Conservation (phyloP, 1,140 invertebrate species). For the Orius insidiosus region DNA sequence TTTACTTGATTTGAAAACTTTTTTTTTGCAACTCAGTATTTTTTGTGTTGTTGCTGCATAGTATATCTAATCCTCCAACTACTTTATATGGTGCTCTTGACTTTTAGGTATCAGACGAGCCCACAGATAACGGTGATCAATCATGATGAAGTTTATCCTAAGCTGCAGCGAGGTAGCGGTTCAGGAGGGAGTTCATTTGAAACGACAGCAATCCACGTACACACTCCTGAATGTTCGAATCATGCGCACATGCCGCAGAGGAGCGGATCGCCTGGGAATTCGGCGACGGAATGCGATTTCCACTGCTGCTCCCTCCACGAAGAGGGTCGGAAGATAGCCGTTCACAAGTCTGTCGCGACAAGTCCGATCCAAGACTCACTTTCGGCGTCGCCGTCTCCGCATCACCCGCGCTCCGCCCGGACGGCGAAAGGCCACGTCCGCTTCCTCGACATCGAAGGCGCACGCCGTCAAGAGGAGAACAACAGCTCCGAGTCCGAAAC, state of each 20-base stretch:
- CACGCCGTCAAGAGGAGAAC: slow-evolving; percentile 31
- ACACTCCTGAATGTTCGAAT: slow-evolving; percentile 66
- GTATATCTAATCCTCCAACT: too few relatives aligned
- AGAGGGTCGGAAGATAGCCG: slow-evolving; percentile 72
- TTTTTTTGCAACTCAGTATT: too few relatives aligned
- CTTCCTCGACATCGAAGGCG: slow-evolving; percentile 53
- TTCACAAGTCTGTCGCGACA: slow-evolving; percentile 77
- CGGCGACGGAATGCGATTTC: slow-evolving; percentile 71
- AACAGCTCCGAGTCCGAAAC: slow-evolving; percentile 81
- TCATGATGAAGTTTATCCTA: slow-evolving; percentile 46
- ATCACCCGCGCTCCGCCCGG: slow-evolving; percentile 17
- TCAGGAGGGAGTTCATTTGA: slow-evolving; percentile 56
- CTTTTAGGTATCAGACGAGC: slow-evolving; percentile 29
- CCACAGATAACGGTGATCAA: slow-evolving; percentile 82
- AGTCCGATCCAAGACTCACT: slow-evolving; percentile 74
- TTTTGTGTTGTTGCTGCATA: too few relatives aligned
- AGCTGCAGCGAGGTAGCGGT: slow-evolving; percentile 32
- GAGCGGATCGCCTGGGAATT: slow-evolving; percentile 36
- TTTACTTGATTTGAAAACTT: too few relatives aligned
- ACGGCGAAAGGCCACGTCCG: slow-evolving; percentile 42
- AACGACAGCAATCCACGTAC: slow-evolving; percentile 44
- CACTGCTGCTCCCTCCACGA: slow-evolving; percentile 87
- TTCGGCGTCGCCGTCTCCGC: slow-evolving; percentile 42
- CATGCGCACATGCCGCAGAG: slow-evolving; percentile 47
- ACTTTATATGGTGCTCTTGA: not conserved